Base-by-base conservation (phyloP, 2,888 invertebrate species). In the Hypomecis atomaria region DNA sequence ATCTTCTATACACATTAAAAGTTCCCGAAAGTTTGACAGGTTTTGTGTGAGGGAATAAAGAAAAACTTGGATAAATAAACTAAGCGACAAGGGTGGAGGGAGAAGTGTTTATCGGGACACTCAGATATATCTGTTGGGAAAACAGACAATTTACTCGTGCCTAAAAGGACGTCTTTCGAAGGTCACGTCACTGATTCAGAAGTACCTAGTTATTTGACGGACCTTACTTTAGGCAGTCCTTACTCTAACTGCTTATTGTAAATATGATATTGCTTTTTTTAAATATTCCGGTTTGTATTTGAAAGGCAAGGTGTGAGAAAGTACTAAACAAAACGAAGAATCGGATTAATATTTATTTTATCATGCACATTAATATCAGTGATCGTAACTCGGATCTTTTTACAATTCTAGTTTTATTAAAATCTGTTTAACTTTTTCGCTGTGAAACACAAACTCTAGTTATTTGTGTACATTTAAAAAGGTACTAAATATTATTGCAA, bases 41-140 rank as follows among this genome's bases (percentile, higher is more conserved):
- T 66, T 71, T 71, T 71, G 67, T 71, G 60, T 55, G 49, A 45
- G 56, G 43, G 69, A 67, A 72, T 71, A 71, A 71, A 70, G 68
- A 70, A 70, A 69, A 71, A 67, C 70, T 73, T 67, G 54, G 54
- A 66, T 69, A 71, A 69, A 74, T 72, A 69, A 71, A 67, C 69
- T 70, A 66, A 67, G 64, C 65, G 67, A 71, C 67, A 69, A 67
- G 67, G 61, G 64, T 53, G 45, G 59, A 66, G 45, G 55, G 36
- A 43, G 59, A 42, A 62, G 63, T 61, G 49, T 66, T 57, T 65
- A 61, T 63, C 48, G 60, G 9, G 11, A 55, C 55, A 55, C 61
- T 60, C 53, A n/a, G 54, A 48, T 48, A 54, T 48, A 54, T 60
- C 10, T 54, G 36, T 47, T 53, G 23, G n/a, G 38, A 37, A 56